Percentiles rank a stretch among this genome's conserved stretches.
These are phyloP conservation scores for Oceanodroma leucorhoa DNA, from an alignment of 2,797 vertebrate species.

Conservation along the genomic window DNA sequence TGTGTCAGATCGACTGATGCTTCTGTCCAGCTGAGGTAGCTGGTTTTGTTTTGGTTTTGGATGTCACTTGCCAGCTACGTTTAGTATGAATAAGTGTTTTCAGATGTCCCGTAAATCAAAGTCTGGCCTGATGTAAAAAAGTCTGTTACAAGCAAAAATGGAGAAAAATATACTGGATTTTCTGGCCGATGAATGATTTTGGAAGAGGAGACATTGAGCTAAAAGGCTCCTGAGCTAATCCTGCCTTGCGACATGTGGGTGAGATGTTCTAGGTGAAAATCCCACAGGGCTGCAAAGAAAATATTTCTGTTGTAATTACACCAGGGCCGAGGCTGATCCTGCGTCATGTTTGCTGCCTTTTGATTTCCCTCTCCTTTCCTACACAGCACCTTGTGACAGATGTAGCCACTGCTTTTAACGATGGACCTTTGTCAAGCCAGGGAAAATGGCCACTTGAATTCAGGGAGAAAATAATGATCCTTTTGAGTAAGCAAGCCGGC, in stretches of 20 bases:
- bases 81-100: background rate
- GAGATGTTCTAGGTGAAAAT: background rate
- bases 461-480: background rate
- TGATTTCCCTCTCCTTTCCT: background rate
- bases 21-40: background rate
- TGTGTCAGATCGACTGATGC: background rate
- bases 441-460: background rate
- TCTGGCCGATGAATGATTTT: background rate
- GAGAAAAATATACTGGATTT: background rate
- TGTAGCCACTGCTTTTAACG: background rate
- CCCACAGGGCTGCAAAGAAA: background rate
- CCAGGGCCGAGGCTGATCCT: background rate
- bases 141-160: background rate
- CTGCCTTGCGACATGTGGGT: background rate
- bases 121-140: background rate
- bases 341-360: background rate
- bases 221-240: background rate
- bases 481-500: background rate
- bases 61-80: background rate
- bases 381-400: background rate
- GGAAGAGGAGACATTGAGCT: background rate
- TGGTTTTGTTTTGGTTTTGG: background rate
- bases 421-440: background rate
- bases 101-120: background rate
- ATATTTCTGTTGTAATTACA: fast-evolving